Base-by-base conservation (phyloP, 1,140 invertebrate genomes). In the Megathymus violae region DNA sequence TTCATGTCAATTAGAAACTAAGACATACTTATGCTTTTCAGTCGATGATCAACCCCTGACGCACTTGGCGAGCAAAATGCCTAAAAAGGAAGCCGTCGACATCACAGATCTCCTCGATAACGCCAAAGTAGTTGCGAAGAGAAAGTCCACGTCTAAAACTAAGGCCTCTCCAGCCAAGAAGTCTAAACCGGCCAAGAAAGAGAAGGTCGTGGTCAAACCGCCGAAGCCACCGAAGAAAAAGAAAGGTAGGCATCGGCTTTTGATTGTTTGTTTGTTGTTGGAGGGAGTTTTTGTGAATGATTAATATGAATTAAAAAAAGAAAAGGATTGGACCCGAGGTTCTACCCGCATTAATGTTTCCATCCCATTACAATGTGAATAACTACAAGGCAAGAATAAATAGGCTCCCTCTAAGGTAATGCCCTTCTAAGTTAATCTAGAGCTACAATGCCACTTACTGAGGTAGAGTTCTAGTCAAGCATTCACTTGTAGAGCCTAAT, bases 21-120 rank as follows among this genome's bases (percentile, higher is more conserved):
- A n/a, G n/a, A n/a, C n/a, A n/a, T n/a, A n/a, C n/a, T n/a, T n/a
- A n/a, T 34, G 17, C 16, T 6, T 81, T 77, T 0, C 64, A 90
- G 88, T 88, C 13, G 85, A 89, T 46, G 78, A 90, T 52, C 71
- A 88, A 51, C 86, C 86, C 0, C 63, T 90, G 17, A 88, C 78
- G n/a, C 80, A 71, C 41, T 62, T 89, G 15, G 88, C 86, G 0
- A 82, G 64, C 19, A 88, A 80, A 75, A 64, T 78, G 34, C 85
- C 88, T 16, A 90, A 89, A 66, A 87, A 85, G 62, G 86, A 90
- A 19, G 61, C 74, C 0, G 76, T 83, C 1, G 82, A 90, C 56
- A 9, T 84, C 1, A 43, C 80, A 0, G 85, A 88, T 16, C 47
- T 88, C 6, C 36, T 88, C 1, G 85, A 88, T 52, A 85, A 81